phyloP scores from a whole-genome alignment of 2,113 vertebrate genomes.

The Aphyosemion australe region DNA sequence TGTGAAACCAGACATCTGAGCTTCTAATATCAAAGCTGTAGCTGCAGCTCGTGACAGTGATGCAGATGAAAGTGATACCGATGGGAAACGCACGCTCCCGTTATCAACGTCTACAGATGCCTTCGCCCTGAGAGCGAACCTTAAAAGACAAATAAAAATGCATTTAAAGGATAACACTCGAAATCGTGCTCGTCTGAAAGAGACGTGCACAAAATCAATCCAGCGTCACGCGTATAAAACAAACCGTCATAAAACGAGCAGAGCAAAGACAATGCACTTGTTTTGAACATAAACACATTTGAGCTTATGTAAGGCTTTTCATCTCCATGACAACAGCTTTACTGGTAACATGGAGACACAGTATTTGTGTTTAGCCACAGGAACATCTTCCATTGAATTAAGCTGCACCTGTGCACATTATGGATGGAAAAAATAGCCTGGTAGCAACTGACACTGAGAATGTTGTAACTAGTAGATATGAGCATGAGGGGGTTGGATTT shows the following conservation, averaged over 20 bases:
- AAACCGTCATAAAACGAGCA: conserved; percentile 70
- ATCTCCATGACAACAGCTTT: conserved; percentile 84
- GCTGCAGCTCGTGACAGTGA: conserved; percentile 29
- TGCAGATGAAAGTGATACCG: conserved; percentile 46
- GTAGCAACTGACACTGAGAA: conserved; percentile 49
- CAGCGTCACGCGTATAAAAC: conserved; percentile 53
- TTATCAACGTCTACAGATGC: conserved; percentile 52
- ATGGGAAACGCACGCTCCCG: conserved; percentile 34
- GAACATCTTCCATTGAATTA: conserved; percentile 82
- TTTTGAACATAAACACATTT: conserved; percentile 68
- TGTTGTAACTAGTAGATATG: conserved; percentile 47
- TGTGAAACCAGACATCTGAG: conserved; percentile 27
- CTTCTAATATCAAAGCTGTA: conserved; percentile 34
- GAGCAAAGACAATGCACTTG: conserved; percentile 64
- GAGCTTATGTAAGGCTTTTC: conserved; percentile 78
- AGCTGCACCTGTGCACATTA: conserved; percentile 84
- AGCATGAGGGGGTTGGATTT: conserved; percentile 36
- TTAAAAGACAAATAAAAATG: conserved; percentile 27
- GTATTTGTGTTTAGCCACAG: conserved; percentile 81
- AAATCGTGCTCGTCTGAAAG: conserved; percentile 8
- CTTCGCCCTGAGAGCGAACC: conserved; percentile 22
- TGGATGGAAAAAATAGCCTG: conserved; percentile 72
- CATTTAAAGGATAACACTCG: conserved; percentile 14
- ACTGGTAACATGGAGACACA: conserved; percentile 73
- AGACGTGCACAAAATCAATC: conserved; percentile 41